Conservation (phyloP, 2,113 vertebrate genomes). For the Phalacrocorax brasilianus region DNA sequence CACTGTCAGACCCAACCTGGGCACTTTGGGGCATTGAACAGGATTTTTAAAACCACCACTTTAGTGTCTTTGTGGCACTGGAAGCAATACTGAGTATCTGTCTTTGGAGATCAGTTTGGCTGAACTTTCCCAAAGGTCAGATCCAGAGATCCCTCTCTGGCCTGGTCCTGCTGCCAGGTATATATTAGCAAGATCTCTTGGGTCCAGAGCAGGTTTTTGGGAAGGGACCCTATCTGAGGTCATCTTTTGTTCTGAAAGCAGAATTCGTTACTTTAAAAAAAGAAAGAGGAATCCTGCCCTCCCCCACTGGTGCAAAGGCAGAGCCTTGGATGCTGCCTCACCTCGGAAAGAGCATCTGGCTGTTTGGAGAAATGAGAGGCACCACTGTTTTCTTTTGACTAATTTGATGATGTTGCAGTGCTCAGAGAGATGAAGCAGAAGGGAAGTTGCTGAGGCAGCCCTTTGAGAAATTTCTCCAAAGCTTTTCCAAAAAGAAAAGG, state of each 20-base stretch:
- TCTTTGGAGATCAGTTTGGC: neutral
- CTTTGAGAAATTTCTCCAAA: constrained; percentile 58
- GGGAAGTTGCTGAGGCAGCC: constrained; percentile 62
- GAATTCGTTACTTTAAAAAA: neutral
- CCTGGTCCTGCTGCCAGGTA: neutral
- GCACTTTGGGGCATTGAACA: accelerated
- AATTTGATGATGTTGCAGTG: constrained; percentile 66
- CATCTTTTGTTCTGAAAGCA: neutral
- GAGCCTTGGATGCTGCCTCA: neutral
- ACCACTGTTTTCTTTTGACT: constrained; percentile 65
- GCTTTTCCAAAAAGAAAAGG: constrained; percentile 3
- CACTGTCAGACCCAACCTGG: accelerated
- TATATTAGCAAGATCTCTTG: neutral
- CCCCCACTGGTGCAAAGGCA: neutral
- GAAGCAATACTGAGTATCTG: neutral
- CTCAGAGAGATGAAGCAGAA: constrained; percentile 47
- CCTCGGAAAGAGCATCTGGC: constrained; percentile 51
- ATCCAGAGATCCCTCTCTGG: neutral
- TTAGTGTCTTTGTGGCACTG: neutral
- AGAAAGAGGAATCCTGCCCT: constrained; percentile 21
- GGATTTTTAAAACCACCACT: neutral
- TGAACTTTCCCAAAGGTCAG: neutral
- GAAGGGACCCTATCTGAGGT: accelerated
- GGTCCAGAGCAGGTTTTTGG: neutral
- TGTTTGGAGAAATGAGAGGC: constrained; percentile 51